These are phyloP conservation scores for Silurus aristotelis DNA, from an alignment of 2,797 vertebrate genomes.

Conservation along the genomic window DNA sequence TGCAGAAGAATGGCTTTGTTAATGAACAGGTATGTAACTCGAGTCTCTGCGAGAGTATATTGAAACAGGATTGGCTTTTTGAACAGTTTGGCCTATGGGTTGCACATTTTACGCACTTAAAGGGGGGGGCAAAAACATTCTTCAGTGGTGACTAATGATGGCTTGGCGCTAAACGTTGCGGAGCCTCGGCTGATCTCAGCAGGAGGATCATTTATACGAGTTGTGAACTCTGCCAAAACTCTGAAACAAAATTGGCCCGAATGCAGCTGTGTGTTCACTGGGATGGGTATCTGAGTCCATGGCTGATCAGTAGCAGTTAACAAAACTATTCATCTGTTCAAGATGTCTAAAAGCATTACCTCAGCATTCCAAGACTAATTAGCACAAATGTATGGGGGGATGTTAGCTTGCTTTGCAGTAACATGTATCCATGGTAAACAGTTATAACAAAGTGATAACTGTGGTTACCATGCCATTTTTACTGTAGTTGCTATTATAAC, in stretches of 20 bases:
- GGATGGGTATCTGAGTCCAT: conserved; percentile 26
- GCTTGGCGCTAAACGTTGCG: conserved; percentile 41
- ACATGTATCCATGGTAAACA: background rate
- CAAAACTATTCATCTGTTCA: conserved; percentile 36
- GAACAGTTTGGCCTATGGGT: conserved; percentile 32
- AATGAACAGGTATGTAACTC: conserved; percentile 29
- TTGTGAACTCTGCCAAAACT: conserved; percentile 22
- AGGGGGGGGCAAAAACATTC: conserved; percentile 35
- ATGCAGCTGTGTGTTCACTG: conserved; percentile 9
- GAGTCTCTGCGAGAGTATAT: conserved; percentile 22
- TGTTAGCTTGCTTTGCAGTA: background rate
- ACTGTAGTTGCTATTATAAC: background rate
- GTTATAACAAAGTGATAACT: background rate
- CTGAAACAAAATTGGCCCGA: conserved; percentile 29
- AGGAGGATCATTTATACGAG: conserved; percentile 41
- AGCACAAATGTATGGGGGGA: background rate
- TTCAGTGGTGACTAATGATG: conserved; percentile 44
- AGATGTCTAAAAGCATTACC: conserved; percentile 23
- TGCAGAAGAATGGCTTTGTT: conserved; percentile 17
- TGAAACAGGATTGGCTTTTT: conserved; percentile 24
- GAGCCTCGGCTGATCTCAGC: conserved; percentile 39
- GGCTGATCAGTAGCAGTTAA: conserved; percentile 21
- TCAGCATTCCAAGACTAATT: conserved; percentile 9
- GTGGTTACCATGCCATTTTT: background rate
- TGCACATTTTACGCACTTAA: conserved; percentile 40